Percentiles rank a stretch among this genome's conserved stretches.
phyloP scores from a whole-genome alignment of 2,113 vertebrate species.

The Salvator merianae region DNA sequence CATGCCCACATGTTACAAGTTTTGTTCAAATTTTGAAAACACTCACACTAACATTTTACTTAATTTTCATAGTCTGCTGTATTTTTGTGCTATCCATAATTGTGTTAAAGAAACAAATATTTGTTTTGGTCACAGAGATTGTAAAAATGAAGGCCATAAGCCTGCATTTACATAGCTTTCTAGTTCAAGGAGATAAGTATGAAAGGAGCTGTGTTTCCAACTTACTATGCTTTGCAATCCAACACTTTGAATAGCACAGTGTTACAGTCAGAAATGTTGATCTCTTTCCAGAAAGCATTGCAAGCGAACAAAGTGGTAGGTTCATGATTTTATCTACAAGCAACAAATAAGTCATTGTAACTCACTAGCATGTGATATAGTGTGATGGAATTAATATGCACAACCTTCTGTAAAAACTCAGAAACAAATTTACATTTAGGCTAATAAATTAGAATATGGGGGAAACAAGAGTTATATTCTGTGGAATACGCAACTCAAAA shows the following conservation, averaged over 20 bases:
- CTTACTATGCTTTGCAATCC: neutral
- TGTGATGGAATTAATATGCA: conserved; percentile 45
- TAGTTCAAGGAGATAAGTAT: neutral
- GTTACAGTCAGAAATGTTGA: neutral
- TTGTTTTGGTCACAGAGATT: no score
- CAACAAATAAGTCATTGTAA: conserved; percentile 35
- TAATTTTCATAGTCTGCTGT: no score
- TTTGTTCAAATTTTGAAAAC: no score
- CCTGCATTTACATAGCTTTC: no score
- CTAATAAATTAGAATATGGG: conserved; percentile 57
- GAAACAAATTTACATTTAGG: conserved; percentile 50
- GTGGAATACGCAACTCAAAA: conserved; percentile 14
- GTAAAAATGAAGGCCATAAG: no score
- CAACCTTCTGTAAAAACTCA: conserved; percentile 21
- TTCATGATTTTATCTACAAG: conserved; percentile 39
- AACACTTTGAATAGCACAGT: conserved; percentile 2
- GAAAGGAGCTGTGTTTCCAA: neutral
- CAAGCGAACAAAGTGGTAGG: conserved; percentile 19
- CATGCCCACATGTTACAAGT: no score
- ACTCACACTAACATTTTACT: no score
- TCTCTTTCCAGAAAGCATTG: conserved; percentile 12
- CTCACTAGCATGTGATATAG: conserved; percentile 23
- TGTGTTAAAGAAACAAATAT: no score
- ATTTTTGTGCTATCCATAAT: no score
- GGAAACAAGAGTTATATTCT: conserved; percentile 31